Percentiles rank a stretch among this genome's conserved stretches.
Evolutionary conservation across 2,888 invertebrate species (phyloP).

Genomic region (Blastobasis lacticolella): DNA sequence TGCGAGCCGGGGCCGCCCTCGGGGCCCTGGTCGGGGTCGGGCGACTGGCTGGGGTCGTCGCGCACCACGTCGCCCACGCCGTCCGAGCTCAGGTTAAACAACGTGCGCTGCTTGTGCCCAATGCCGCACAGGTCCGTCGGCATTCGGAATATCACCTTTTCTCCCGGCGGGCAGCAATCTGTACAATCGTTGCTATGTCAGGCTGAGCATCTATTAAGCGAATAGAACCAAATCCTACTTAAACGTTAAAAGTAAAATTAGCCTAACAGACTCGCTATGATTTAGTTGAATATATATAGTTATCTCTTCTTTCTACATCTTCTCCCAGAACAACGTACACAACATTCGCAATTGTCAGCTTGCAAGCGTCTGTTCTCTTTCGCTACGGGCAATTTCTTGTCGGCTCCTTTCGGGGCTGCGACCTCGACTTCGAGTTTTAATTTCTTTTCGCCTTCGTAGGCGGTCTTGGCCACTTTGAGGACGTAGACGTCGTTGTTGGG

Average conservation of each 20-base stretch:
- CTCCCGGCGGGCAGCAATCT: constrained; percentile 69
- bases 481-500: constrained; percentile 76
- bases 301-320: constrained; percentile 28
- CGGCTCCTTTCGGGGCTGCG: constrained; percentile 77
- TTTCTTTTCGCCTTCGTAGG: constrained; percentile 76
- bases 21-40: constrained; percentile 30
- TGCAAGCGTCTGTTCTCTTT: constrained; percentile 45
- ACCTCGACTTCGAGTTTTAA: constrained; percentile 78
- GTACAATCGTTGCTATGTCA: constrained; percentile 43
- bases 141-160: constrained; percentile 65
- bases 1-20: constrained; percentile 53
- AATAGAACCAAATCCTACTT: too few relatives aligned
- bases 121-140: constrained; percentile 51
- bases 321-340: constrained; percentile 30
- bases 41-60: constrained; percentile 48
- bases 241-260: too few relatives aligned
- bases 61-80: constrained; percentile 55
- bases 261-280: too few relatives aligned
- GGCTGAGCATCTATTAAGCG: constrained; percentile 8
- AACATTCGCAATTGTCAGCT: constrained; percentile 47
- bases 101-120: constrained; percentile 56
- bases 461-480: constrained; percentile 80
- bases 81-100: constrained; percentile 57
- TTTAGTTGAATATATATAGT: background rate
- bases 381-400: constrained; percentile 66